A percentile compares a stretch with the other conserved stretches of the same genome.
Conservation (phyloP, 1,140 invertebrate genomes). For the Homarus americanus region DNA sequence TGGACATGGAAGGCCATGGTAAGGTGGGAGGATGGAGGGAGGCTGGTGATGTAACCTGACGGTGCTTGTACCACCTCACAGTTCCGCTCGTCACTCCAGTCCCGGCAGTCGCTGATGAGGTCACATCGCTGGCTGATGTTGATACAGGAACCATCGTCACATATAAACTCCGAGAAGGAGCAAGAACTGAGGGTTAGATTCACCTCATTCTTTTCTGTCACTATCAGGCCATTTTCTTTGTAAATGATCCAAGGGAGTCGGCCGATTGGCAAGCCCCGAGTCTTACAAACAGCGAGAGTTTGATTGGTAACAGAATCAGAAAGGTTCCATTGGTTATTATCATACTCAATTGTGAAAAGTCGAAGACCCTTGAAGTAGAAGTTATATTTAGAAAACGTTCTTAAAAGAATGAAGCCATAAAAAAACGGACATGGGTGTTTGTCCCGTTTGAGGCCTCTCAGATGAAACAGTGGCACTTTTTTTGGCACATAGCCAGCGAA, state of each 20-base stretch:
- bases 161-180: conserved; percentile 27
- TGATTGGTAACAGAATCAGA: background rate
- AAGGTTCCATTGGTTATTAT: background rate
- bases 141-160: conserved; percentile 51
- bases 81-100: conserved; percentile 53
- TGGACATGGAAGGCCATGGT: background rate
- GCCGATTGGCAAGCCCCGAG: conserved; percentile 14
- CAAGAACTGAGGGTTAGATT: conserved; percentile 49
- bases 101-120: conserved; percentile 15
- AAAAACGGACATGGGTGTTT: too few species aligned
- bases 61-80: conserved; percentile 16
- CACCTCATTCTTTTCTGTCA: background rate
- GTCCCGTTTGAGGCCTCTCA: conserved; percentile 10
- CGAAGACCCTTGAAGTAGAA: conserved; percentile 33
- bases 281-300: background rate
- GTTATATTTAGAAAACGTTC: background rate
- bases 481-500: conserved; percentile 25
- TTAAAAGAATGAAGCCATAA: conserved; percentile 1
- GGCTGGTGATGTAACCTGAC: conserved; percentile 1
- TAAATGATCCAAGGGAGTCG: conserved; percentile 5
- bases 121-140: conserved; percentile 40
- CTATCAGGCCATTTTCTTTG: too few species aligned
- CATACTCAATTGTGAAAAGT: conserved; percentile 1
- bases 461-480: conserved; percentile 22
- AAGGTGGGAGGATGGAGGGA: conserved; percentile 40